These are phyloP conservation scores for Phaethornis superciliosus DNA, from an alignment of 2,113 vertebrate genomes.

Conservation along the genomic window DNA sequence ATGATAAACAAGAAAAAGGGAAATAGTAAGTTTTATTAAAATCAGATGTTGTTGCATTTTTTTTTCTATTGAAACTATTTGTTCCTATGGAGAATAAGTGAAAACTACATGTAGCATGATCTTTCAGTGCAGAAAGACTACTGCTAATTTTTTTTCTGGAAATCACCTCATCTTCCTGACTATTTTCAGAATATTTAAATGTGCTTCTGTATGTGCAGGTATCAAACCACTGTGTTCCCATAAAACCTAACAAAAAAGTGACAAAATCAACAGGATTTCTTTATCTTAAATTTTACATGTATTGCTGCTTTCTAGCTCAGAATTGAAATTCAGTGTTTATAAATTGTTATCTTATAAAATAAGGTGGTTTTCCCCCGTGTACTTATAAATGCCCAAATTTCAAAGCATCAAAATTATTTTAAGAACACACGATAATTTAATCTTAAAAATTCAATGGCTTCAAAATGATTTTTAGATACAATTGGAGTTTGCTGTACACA, in stretches of 20 bases:
- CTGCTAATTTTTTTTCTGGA: background rate
- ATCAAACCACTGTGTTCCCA: background rate
- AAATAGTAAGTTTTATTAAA: constrained; percentile 66
- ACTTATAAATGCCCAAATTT: background rate
- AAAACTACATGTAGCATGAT: background rate
- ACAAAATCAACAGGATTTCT: background rate
- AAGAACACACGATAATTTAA: background rate
- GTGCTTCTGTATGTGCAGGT: background rate
- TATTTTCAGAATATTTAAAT: background rate
- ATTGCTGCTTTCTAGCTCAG: background rate
- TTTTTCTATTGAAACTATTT: constrained; percentile 14
- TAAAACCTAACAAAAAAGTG: background rate
- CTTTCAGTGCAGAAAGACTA: background rate
- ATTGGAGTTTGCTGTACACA: background rate
- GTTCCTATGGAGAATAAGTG: background rate
- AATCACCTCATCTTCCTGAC: background rate
- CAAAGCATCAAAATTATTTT: background rate
- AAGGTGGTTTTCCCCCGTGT: accelerated
- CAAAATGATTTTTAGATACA: background rate
- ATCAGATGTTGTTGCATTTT: constrained; percentile 51
- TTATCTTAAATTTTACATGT: accelerated
- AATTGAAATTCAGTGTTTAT: background rate
- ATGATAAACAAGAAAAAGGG: constrained; percentile 68
- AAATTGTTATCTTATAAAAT: background rate
- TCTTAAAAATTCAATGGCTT: background rate